Base-by-base conservation (phyloP, 2,797 vertebrate species). In the Ptychobarbus kaznakovi region DNA sequence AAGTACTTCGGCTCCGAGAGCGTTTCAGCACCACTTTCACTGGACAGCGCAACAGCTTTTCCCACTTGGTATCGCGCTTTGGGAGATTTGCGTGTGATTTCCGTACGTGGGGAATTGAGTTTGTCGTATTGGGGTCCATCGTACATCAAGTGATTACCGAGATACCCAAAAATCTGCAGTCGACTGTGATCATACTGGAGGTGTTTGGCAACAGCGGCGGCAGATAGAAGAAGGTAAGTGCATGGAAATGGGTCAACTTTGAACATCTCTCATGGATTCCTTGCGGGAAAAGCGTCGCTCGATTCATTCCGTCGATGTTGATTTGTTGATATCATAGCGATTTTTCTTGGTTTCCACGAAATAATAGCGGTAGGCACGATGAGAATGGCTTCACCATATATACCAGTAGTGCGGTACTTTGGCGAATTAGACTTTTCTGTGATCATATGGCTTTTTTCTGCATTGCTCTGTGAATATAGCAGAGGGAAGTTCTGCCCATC, bases 11-110 rank as follows among this genome's bases (percentile, higher is more conserved):
- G 28, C 49, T 56, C n/a, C 44, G 53, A 77, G 53, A 68, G 20
- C 86, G 18, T 94, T 95, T 93, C 92, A 93, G 90, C 88, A 90
- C 88, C 93, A 94, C 94, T 94, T 93, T 90, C 81, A 73, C 86
- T 88, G 93, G 92, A 94, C 94, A 93, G 93, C 93, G 92, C 92
- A 90, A 89, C 88, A 90, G 90, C 86, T 89, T 77, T 85, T 87
- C 84, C 28, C 82, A 69, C 79, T 75, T 84, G 73, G 79, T n/a
- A 58, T 81, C 70, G 77, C 77, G 81, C 87, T 88, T 58, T 90
- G 88, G 83, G 87, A 70, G 89, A 87, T 92, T 93, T 88, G 89
- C 44, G 87, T 84, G 91, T 93, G 93, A 95, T 94, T 90, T 85
- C 68, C 68, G 86, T 44, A 25, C 80, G 25, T 15, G 35, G 35